phyloP scores from a whole-genome alignment of 2,113 vertebrate species.

The Notothenia rossii region DNA sequence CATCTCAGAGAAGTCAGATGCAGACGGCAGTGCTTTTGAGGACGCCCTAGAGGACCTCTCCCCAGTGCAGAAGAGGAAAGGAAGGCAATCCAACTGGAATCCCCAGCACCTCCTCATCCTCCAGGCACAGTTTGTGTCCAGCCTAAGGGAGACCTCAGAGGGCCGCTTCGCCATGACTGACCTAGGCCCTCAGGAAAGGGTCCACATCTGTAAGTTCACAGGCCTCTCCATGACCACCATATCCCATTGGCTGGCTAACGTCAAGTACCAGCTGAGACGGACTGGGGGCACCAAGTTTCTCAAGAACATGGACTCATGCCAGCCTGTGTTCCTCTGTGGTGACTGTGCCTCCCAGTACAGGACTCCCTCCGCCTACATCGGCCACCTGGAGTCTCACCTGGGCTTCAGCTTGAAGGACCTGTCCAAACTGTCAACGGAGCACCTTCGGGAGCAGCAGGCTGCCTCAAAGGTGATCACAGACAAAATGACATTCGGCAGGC shows the following conservation, averaged over 20 bases:
- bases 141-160: constrained; percentile 95
- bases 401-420: constrained; percentile 99
- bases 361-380: constrained; percentile 97
- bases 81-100: constrained; percentile 99
- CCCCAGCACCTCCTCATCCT: constrained; percentile 98
- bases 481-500: constrained; percentile 90
- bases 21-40: constrained; percentile 95
- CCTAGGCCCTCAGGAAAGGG: constrained; percentile 97
- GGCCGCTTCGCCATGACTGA: constrained; percentile 99
- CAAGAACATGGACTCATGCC: constrained; percentile 99
- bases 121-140: constrained; percentile 98
- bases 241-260: constrained; percentile 99
- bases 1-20: constrained; percentile 97
- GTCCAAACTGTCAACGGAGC: constrained; percentile 96
- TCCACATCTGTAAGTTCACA: constrained; percentile 99
- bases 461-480: constrained; percentile 93
- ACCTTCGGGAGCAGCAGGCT: constrained; percentile 97
- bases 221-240: constrained; percentile 99
- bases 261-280: constrained; percentile 99
- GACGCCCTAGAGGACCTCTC: constrained; percentile 96
- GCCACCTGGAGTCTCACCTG: constrained; percentile 98
- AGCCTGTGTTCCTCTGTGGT: constrained; percentile 99
- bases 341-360: constrained; percentile 99
- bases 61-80: constrained; percentile 96
- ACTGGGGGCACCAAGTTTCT: constrained; percentile 99